phyloP scores from a whole-genome alignment of 37 sponge, comb jelly and placozoan species.

The Ianthella basta region DNA sequence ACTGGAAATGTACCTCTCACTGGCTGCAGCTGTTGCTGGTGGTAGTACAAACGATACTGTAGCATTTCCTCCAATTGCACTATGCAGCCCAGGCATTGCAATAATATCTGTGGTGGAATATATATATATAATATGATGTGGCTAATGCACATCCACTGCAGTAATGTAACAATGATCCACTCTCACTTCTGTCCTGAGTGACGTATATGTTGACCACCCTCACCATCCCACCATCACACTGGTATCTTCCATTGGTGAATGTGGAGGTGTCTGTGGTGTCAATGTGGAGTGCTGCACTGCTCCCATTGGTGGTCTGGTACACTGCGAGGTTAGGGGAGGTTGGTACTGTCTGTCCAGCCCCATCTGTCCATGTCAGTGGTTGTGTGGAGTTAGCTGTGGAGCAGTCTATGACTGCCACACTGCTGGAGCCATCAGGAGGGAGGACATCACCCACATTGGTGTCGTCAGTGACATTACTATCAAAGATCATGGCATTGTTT shows the following conservation, averaged over 20 bases:
- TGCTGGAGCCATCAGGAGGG: too few species aligned
- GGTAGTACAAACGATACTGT: not conserved
- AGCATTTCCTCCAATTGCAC: too few species aligned
- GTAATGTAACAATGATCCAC: too few species aligned
- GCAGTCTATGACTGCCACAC: too few species aligned
- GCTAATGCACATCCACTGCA: too few species aligned
- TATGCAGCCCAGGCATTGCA: too few species aligned
- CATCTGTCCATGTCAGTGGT: not conserved
- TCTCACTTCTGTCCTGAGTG: too few species aligned
- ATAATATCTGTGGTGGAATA: too few species aligned
- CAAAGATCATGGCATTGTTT: slow-evolving; percentile 14
- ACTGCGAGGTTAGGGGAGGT: not conserved
- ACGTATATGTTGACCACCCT: too few species aligned
- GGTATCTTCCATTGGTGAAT: slow-evolving; percentile 25
- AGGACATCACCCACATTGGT: too few species aligned
- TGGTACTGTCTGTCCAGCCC: slow-evolving; percentile 20
- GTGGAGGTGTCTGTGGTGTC: slow-evolving; percentile 5
- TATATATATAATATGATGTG: too few species aligned
- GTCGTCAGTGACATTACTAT: too few species aligned
- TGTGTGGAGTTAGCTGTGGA: not conserved
- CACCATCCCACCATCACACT: not conserved
- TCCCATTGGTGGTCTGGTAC: slow-evolving; percentile 25
- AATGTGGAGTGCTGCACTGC: not conserved
- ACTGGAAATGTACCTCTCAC: slow-evolving; percentile 13
- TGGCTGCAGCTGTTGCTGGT: not conserved